Conservation (phyloP, 2,888 invertebrate genomes). For the Sinodicranocentrus sp. region DNA sequence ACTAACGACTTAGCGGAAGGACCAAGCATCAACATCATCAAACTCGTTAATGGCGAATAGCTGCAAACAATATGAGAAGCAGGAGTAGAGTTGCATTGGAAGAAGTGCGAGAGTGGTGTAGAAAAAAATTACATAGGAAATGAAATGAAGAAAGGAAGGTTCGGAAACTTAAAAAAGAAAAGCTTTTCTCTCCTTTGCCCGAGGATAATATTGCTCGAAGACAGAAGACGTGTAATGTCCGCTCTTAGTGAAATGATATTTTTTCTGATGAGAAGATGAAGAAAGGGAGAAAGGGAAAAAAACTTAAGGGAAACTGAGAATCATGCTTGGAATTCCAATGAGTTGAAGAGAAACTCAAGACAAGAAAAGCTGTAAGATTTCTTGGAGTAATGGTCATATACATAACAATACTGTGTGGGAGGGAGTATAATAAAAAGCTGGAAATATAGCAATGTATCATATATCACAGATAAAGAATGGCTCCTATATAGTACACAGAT, state of each 20-base stretch:
- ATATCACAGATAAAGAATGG: no score
- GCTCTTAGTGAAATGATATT: constrained; percentile 27
- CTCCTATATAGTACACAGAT: no score
- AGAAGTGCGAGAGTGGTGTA: no score
- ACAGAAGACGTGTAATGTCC: no score
- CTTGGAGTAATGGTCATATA: not conserved
- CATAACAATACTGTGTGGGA: no score
- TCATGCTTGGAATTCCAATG: constrained; percentile 37
- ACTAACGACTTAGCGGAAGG: constrained; percentile 34
- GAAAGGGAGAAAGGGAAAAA: not conserved
- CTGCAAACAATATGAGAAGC: no score
- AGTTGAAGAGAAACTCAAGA: not conserved
- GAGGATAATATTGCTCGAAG: not conserved
- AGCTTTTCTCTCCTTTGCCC: not conserved
- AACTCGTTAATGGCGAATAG: not conserved
- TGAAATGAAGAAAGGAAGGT: constrained; percentile 19
- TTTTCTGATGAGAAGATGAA: constrained; percentile 17
- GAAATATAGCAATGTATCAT: no score
- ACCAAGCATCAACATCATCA: constrained; percentile 14
- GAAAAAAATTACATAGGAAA: not conserved
- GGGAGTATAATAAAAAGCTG: no score
- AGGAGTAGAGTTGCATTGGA: no score
- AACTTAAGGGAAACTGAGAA: constrained; percentile 12
- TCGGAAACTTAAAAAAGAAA: not conserved
- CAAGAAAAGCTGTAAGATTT: constrained; percentile 8